Base-by-base conservation (phyloP, 2,113 vertebrate genomes). In the Mobula birostris region DNA sequence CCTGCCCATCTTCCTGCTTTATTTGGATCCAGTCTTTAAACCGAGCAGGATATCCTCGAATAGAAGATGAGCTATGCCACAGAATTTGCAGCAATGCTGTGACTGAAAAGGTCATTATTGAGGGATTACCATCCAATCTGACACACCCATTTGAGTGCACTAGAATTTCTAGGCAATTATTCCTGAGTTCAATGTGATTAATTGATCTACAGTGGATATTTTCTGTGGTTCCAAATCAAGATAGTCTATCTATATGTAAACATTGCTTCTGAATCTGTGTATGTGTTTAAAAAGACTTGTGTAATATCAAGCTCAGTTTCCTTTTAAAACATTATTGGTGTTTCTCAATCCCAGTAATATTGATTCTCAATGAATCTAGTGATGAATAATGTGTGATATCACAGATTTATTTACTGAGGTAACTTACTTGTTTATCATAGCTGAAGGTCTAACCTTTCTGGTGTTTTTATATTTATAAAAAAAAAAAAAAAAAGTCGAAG, bases 351-450 rank as follows among this genome's bases (percentile, higher is more conserved):
- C 88, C 88, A 92, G 88, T 72, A 29, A 92, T 70, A 92, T 92
- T 92, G 88, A 92, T 92, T 92, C 88, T 92, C 88, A 92, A 92
- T 92, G n/a, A 92, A 92, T 92, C 88, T 92, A 36, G 32, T 92
- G 88, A 92, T 70, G 88, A 72, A 63, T 92, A 70, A 92, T 92
- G 63, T 70, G 36, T 70, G 32, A 40, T 36, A 70, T 5, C 14
- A 21, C 32, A 70, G 11, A 63, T 40, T 72, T 70, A 92, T 72
- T 92, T 63, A 70, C 66, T 12, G 36, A 70, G 32, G 88, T 72
- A 92, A 40, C 66, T 70, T 70, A 29, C 32, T 19, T 70, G n/a
- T 92, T 83, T 92, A 9, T 92, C 66, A 92, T 70, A 70, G 1
- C 63, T 91, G 15, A 68, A 32, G 15, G n/a, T 68, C 15, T 21